A percentile compares a stretch with the other conserved stretches of the same genome.
phyloP scores from a whole-genome alignment of 2,797 vertebrate species.

The Platalea minor region DNA sequence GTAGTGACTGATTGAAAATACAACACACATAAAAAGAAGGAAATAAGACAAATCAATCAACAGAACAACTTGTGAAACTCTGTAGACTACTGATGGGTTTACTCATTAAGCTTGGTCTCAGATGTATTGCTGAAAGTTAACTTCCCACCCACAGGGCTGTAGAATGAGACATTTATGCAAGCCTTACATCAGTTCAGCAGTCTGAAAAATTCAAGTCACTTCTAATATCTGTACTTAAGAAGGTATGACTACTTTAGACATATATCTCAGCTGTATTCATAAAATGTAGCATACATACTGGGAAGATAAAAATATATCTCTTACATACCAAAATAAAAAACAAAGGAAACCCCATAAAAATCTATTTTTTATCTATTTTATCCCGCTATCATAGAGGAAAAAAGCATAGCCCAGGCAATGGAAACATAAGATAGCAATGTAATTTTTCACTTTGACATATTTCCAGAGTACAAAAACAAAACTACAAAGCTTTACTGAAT shows the following conservation, averaged over 20 bases:
- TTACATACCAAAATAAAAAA: background rate
- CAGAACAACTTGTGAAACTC: background rate
- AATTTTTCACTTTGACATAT: background rate
- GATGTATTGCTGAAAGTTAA: background rate
- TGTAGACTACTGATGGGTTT: background rate
- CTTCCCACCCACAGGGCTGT: background rate
- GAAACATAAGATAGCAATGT: background rate
- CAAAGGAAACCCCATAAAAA: background rate
- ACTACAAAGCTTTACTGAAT: background rate
- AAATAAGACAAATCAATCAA: background rate
- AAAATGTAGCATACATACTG: background rate
- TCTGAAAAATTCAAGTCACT: background rate
- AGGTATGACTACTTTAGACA: background rate
- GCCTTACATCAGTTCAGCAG: background rate
- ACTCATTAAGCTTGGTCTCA: background rate
- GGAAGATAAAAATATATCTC: background rate
- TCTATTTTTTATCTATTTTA: background rate
- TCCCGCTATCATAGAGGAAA: background rate
- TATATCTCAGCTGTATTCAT: background rate
- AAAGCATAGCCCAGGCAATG: background rate
- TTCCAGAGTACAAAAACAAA: background rate
- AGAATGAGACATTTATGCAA: background rate
- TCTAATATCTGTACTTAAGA: background rate
- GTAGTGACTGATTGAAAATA: background rate
- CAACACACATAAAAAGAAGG: background rate